Evolutionary conservation across 2,797 vertebrate genomes (phyloP), one percentile per base, ranked within the genome.

Genomic region (Pterois miles): DNA sequence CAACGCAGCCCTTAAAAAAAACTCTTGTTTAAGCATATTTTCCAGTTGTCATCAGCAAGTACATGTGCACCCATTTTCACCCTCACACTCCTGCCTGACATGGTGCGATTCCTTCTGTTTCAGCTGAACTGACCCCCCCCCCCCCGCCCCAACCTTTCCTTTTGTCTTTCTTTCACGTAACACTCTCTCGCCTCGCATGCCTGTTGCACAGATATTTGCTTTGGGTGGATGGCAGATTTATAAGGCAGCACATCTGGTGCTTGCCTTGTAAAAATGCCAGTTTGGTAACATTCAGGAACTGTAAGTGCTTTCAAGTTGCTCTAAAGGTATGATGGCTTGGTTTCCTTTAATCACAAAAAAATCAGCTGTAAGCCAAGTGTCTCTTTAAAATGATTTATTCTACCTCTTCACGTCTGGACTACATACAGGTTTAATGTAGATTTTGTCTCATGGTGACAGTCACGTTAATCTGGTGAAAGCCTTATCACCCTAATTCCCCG

Each of bases 221-320:
- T 60, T 65, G 62, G 73, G 80, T 63, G 80, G 73, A 86, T 81
- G 86, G 84, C 87, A 92, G 90, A 91, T 95, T 94, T 94, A 93
- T 86, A 85, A 81, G 90, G 80, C 74, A 54, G 87, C 81, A 92
- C 93, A 94, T 94, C 93, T 94, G 94, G 89, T 65, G 71, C 74
- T 70, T 27, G 56, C 74, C 91, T 81, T 88, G 87, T 92, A 93
- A 93, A 94, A 94, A 89, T 86, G 87, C 88, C 91, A 84, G 68
- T 88, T 93, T 86, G 82, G 87, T 92, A 89, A 91, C 87, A 87
- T 82, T 89, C 67, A 74, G 74, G 64, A 82, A 71, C 71, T 53
- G 62, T 78, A 80, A 83, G 83, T 77, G 70, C 83, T 88, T 91
- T 88, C 46, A 88, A 83, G 87, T 74, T 83, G 46, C 73, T 80